phyloP scores from a whole-genome alignment of 92 coral and sea anemone genomes.

The Montipora capitata region DNA sequence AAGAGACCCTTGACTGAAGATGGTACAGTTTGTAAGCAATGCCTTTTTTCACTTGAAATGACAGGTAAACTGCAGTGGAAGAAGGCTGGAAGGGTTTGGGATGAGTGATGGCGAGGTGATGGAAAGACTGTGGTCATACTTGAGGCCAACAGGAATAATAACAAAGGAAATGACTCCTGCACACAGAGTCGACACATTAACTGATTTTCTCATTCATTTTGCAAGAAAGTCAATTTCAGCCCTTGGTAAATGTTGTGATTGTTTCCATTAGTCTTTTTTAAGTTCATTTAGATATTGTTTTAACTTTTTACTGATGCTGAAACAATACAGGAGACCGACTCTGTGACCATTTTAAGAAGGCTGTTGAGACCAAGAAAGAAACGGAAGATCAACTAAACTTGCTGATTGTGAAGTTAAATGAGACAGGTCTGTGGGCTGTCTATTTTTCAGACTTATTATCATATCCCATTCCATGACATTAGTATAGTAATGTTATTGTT shows the following conservation, averaged over 20 bases:
- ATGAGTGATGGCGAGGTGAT: constrained; percentile 77
- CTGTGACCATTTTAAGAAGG: constrained; percentile 70
- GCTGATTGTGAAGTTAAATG: constrained; percentile 39
- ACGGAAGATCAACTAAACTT: constrained; percentile 51
- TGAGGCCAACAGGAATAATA: constrained; percentile 68
- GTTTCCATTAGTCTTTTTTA: not conserved
- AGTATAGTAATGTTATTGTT: constrained; percentile 32
- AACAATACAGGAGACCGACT: constrained; percentile 62
- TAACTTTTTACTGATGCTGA: too few relatives aligned
- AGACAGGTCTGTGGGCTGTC: too few relatives aligned
- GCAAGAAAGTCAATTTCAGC: constrained; percentile 66
- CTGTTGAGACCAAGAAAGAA: constrained; percentile 33
- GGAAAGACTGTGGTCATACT: constrained; percentile 74
- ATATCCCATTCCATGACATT: too few relatives aligned
- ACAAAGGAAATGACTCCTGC: constrained; percentile 79
- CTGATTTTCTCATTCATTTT: constrained; percentile 69
- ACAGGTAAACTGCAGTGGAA: constrained; percentile 64
- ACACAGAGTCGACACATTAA: constrained; percentile 66
- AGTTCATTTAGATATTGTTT: too few relatives aligned
- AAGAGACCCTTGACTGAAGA: not conserved
- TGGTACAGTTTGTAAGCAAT: too few relatives aligned
- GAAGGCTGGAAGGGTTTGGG: constrained; percentile 64
- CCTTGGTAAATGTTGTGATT: constrained; percentile 26
- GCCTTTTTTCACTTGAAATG: not conserved
- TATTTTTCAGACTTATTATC: too few relatives aligned